A percentile compares a stretch with the other conserved stretches of the same genome.
Evolutionary conservation across 2,113 vertebrate genomes (phyloP).

Genomic region (Cynocephalus volans): DNA sequence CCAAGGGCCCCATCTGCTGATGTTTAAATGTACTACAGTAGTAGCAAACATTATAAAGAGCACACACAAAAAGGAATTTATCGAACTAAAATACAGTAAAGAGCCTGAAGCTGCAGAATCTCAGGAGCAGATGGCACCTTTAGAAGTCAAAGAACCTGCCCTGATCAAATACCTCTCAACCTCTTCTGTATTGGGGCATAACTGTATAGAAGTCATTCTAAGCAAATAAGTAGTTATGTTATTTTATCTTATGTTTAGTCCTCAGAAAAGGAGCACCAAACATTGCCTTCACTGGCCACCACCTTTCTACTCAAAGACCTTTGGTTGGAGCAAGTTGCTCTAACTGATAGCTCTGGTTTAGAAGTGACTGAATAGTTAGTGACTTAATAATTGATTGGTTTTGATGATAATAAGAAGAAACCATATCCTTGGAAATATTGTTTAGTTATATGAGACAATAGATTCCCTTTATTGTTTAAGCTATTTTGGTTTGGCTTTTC

Average conservation of each 20-base stretch:
- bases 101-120: neutral
- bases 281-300: neutral
- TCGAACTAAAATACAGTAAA: constrained; percentile 54
- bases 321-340: neutral
- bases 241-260: neutral
- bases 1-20: constrained; percentile 94
- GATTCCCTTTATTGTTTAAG: constrained; percentile 10
- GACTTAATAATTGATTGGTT: neutral
- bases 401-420: neutral
- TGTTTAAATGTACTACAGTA: constrained; percentile 91
- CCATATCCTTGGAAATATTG: neutral
- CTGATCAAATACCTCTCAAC: neutral
- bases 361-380: neutral
- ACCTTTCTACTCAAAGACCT: neutral
- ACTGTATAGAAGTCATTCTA: neutral
- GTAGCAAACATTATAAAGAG: constrained; percentile 78
- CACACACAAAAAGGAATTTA: constrained; percentile 68
- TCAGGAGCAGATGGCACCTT: neutral
- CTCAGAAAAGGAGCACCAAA: neutral
- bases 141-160: neutral
- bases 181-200: neutral
- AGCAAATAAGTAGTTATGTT: neutral
- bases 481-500: constrained; percentile 46
- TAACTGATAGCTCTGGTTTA: neutral
- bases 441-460: neutral